Evolutionary conservation across 2,113 vertebrate species (phyloP), one percentile per base, ranked within the genome.

Genomic region (Micronycteris hirsuta): DNA sequence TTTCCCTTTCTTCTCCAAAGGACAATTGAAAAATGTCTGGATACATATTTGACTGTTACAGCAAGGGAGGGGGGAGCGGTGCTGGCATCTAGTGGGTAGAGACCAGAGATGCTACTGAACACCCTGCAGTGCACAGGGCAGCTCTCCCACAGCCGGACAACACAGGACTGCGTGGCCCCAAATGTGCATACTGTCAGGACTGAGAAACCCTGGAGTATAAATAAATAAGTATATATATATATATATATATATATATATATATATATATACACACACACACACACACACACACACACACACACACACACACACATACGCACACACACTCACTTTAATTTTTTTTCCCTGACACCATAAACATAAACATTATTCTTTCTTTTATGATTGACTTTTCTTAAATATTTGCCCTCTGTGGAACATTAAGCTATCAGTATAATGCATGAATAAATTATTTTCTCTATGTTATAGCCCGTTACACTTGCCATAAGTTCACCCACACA

Each of bases 1-100:
- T 61, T 61, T 7, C 5, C 38, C 2, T 7, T 3, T 1, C 3
- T 2, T 5, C 7, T 3, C 24, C 15, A 41, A n/a, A 67, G 14
- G 2, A 76, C 31, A 61, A 5, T 24, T 54, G 67, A 38, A 26
- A 90, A 90, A 28, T 68, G 22, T 91, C 13, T 74, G 33, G 4
- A 81, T 28, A 80, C 24, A 43, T 58, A 83, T 93, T 20, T 49
- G 1, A 28, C 47, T 56, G 26, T 68, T 26, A 14, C 2, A 78
- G 16, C 15, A n/a, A 11, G 43, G 28, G 24, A 16, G 16, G 16
- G 28, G 31, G 16, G 1, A 5, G 4, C 45, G 3, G 24, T 82
- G 22, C 9, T 82, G 4, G 0, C 41, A 94, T 86, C 24, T n/a
- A 47, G 6, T 36, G 28, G 13, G 2, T 31, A 67, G 17, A 85